Percentiles rank a stretch among this genome's conserved stretches.
Evolutionary conservation across 2,888 invertebrate genomes (phyloP).

Genomic region (Lepidonotus clava): DNA sequence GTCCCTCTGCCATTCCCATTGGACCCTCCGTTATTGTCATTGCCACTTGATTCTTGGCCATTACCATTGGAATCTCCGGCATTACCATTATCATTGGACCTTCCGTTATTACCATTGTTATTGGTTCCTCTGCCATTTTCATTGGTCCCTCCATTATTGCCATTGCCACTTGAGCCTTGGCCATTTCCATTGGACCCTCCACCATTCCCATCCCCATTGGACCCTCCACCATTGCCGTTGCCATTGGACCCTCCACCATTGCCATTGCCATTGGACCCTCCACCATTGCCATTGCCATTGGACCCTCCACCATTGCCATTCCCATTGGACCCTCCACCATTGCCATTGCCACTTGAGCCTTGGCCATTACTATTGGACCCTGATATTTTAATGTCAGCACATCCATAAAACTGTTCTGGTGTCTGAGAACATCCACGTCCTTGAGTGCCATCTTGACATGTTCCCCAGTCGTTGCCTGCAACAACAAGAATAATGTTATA

Average conservation of each 20-base stretch:
- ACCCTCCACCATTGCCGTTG: neutral
- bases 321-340: neutral
- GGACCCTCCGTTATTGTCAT: neutral
- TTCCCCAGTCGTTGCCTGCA: conserved; percentile 89
- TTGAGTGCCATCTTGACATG: conserved; percentile 89
- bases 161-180: neutral
- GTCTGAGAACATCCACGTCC: conserved; percentile 91
- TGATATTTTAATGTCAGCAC: conserved; percentile 89
- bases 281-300: neutral
- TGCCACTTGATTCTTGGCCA: too few relatives aligned
- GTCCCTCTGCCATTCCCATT: neutral
- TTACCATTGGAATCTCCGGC: neutral
- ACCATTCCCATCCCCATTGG: neutral
- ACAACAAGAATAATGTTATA: too few relatives aligned
- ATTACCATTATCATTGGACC: neutral
- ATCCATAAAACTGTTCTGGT: conserved; percentile 93
- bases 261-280: neutral
- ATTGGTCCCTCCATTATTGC: neutral
- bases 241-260: neutral
- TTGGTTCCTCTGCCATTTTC: too few relatives aligned
- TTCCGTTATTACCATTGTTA: neutral
- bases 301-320: neutral
- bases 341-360: neutral
- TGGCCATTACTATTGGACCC: neutral
- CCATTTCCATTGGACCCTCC: neutral